Evolutionary conservation across 23 tunicate genomes (phyloP), one percentile per base, ranked within the genome.

Genomic region (Styela clava): DNA sequence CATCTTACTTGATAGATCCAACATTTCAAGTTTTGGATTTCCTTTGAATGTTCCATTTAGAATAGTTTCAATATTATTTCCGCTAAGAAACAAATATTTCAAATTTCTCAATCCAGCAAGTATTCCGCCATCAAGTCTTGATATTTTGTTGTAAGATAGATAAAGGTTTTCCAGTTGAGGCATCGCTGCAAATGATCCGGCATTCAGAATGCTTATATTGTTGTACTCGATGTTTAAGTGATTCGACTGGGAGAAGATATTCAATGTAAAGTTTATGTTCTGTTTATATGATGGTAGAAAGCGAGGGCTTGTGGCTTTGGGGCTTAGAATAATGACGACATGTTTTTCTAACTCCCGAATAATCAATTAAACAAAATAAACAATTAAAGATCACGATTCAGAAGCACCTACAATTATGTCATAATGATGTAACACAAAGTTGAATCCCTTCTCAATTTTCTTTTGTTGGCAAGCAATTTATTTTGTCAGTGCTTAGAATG

Each of bases 1-100:
- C n/a, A n/a, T n/a, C 73, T 63, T 79, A 26, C 86, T 20, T 2
- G 86, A 82, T 34, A 87, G 74, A 83, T 82, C 91, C 64, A 82
- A 76, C 18, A 51, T 2, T 52, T 73, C 74, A 21, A 82, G 29
- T 12, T 82, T 64, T 33, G 71, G 74, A 12, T 74, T 82, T 44
- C 86, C 86, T 36, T 52, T 52, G 32, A 87, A 87, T 7, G 91
- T 62, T 62, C 91, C 91, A 34, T 31, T 52, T 21, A 24, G 56
- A n/a, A 87, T 82, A 19, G 25, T 27, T 34, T 51, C 12, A 31
- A 82, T 21, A 16, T 26, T 44, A 69, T 82, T 87, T n/a, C 78
- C 52, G 3, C 65, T 67, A 2, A 87, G 31, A 19, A 62, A 87
- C 24, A 82, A 29, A 51, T 31, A 61, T 52, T 67, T 63, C 68